Conservation (phyloP, 2,888 invertebrate genomes). For the Aporophyla nigra region DNA sequence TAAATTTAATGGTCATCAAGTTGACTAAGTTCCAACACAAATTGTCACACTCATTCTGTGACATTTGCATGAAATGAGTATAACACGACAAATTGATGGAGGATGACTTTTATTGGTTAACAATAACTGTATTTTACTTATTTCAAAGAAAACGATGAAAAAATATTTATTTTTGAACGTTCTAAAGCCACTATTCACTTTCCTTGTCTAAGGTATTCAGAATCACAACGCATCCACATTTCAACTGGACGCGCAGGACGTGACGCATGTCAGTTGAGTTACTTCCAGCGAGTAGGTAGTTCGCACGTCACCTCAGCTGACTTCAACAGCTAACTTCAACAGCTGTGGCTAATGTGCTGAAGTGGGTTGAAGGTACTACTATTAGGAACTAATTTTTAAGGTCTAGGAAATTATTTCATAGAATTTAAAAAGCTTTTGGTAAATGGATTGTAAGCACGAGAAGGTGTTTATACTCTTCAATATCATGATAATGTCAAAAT, state of each 20-base stretch:
- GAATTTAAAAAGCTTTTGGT: not conserved
- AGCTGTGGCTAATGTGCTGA: not conserved
- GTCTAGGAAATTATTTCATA: no score
- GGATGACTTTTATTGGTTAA: no score
- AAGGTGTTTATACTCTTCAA: not conserved
- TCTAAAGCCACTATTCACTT: no score
- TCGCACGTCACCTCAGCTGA: constrained; percentile 18
- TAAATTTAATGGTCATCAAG: not conserved
- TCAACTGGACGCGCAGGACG: not conserved
- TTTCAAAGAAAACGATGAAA: not conserved
- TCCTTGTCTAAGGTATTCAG: not conserved
- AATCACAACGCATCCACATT: constrained; percentile 1
- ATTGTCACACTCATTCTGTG: no score
- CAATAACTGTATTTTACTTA: no score
- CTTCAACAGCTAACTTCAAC: not conserved
- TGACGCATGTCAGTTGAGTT: not conserved
- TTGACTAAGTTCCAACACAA: no score
- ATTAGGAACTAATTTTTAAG: not conserved
- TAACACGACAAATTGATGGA: no score
- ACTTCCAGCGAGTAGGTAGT: not conserved
- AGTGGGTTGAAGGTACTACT: not conserved
- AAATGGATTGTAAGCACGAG: not conserved
- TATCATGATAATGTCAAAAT: not conserved
- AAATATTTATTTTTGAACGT: no score
- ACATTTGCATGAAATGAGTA: no score